phyloP scores from a whole-genome alignment of 1,140 invertebrate species.

The Drosophila ironensis region DNA sequence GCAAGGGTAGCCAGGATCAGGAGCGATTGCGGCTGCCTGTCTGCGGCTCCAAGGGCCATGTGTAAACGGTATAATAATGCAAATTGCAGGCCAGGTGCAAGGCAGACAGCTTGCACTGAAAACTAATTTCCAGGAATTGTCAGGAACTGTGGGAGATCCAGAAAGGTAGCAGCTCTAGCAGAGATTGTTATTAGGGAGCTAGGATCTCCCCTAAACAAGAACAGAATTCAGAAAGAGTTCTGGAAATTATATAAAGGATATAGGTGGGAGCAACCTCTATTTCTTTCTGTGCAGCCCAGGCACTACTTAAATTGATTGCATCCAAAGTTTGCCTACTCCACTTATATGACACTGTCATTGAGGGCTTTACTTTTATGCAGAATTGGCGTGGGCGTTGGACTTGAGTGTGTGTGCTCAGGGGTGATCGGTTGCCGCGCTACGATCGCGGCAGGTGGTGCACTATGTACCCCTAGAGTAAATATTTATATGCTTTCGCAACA shows the following conservation, averaged over 20 bases:
- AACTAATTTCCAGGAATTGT: too few species aligned
- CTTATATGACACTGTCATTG: slow-evolving; percentile 25
- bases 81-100: slow-evolving; percentile 79
- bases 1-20: slow-evolving; percentile 28
- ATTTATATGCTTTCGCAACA: slow-evolving; percentile 26
- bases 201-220: too few species aligned
- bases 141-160: too few species aligned
- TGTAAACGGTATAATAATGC: slow-evolving; percentile 75
- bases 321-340: slow-evolving; percentile 40
- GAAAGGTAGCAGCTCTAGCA: too few species aligned
- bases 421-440: slow-evolving; percentile 38
- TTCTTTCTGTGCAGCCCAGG: slow-evolving; percentile 8
- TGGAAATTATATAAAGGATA: too few species aligned
- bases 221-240: too few species aligned
- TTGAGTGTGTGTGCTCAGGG: slow-evolving; percentile 2
- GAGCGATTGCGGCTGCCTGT: slow-evolving; percentile 36
- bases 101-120: too few species aligned
- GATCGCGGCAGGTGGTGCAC: slow-evolving; percentile 36
- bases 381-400: neutral
- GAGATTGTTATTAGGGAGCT: too few species aligned
- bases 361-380: slow-evolving; percentile 6
- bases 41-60: slow-evolving; percentile 36
- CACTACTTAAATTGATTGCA: slow-evolving; percentile 44
- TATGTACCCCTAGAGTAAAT: neutral
- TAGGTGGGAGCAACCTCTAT: too few species aligned